Conservation (phyloP, 2,797 vertebrate species). For the Nannoperca obscura region DNA sequence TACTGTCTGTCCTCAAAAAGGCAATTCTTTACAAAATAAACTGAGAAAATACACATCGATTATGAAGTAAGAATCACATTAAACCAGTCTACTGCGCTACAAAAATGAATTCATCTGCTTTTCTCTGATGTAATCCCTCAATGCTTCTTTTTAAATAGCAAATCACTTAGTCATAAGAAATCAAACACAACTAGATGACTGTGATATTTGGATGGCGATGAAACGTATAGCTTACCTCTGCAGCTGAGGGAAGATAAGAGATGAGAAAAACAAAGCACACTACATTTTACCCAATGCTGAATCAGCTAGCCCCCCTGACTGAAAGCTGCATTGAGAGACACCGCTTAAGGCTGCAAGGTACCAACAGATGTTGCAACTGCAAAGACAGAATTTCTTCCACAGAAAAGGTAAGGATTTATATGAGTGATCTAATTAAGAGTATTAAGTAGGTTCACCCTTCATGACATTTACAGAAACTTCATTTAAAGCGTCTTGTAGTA, state of each 20-base stretch:
- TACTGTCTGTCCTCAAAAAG: background rate
- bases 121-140: background rate
- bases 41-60: background rate
- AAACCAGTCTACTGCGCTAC: background rate
- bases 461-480: slow-evolving; percentile 50
- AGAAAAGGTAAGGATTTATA: slow-evolving; percentile 51
- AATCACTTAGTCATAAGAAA: background rate
- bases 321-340: slow-evolving; percentile 21
- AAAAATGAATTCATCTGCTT: background rate
- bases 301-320: slow-evolving; percentile 17
- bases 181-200: background rate
- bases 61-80: background rate
- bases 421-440: slow-evolving; percentile 66
- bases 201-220: slow-evolving; percentile 2
- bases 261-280: slow-evolving; percentile 5
- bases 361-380: slow-evolving; percentile 31
- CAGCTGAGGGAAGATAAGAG: slow-evolving; percentile 26
- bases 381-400: slow-evolving; percentile 18
- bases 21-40: slow-evolving; percentile 9
- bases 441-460: slow-evolving; percentile 59
- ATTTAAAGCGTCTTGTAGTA: slow-evolving; percentile 28
- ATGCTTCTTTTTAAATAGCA: slow-evolving; percentile 4
- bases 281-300: slow-evolving; percentile 13
- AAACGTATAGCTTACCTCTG: background rate
- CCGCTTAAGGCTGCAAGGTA: slow-evolving; percentile 26